These are phyloP conservation scores for Oryzias javanicus DNA, from an alignment of 2,113 vertebrate genomes.

Conservation along the genomic window DNA sequence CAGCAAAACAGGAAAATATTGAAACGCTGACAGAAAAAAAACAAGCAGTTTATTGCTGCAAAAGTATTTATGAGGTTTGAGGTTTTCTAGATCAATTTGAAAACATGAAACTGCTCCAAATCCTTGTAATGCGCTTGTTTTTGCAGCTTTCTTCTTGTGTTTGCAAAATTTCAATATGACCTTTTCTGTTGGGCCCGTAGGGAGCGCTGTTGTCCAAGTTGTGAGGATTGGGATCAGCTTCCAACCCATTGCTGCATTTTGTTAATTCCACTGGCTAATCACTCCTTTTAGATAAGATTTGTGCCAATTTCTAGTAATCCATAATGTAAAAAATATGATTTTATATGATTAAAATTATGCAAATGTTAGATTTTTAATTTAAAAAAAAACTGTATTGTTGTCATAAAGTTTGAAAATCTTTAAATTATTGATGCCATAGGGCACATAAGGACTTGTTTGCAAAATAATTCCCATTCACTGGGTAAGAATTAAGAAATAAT, in stretches of 20 bases:
- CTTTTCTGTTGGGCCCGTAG: conserved; percentile 58
- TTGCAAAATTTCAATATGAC: conserved; percentile 24
- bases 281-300: conserved; percentile 48
- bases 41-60: conserved; percentile 12
- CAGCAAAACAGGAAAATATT: conserved; percentile 25
- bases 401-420: no score
- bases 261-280: conserved; percentile 36
- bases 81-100: background rate
- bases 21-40: conserved; percentile 8
- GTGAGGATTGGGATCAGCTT: conserved; percentile 30
- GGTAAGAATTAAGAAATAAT: no score
- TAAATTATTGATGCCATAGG: no score
- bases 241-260: conserved; percentile 33
- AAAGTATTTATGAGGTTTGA: conserved; percentile 1
- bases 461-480: no score
- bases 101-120: conserved; percentile 17
- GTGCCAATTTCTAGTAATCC: no score
- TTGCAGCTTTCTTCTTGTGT: conserved; percentile 17
- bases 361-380: no score
- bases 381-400: no score
- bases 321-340: no score
- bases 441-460: no score
- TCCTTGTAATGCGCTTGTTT: conserved; percentile 28
- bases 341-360: no score
- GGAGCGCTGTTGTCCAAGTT: conserved; percentile 71